Conservation (phyloP, 2,888 invertebrate genomes). For the Drosophila macrothrix region DNA sequence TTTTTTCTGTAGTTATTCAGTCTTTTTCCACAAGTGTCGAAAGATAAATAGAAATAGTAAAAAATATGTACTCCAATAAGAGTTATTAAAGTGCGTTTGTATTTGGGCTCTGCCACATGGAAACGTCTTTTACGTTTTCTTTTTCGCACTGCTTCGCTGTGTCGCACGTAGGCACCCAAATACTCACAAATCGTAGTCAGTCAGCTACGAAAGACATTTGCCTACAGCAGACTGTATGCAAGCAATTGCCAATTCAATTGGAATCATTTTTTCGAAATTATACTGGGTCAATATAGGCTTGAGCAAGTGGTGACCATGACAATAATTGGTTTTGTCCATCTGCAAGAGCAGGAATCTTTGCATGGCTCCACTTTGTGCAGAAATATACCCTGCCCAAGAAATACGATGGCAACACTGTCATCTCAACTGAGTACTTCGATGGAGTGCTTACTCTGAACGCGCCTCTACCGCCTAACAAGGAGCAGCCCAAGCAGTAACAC, state of each 20-base stretch:
- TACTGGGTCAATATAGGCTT: not conserved
- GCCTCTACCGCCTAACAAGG: not conserved
- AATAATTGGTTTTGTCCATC: not conserved
- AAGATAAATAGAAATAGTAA: not conserved
- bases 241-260: not conserved
- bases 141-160: not conserved
- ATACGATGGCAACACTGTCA: not conserved
- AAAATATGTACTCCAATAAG: not conserved
- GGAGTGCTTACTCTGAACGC: not conserved
- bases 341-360: not conserved
- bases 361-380: not conserved
- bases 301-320: not conserved
- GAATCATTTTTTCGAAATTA: not conserved
- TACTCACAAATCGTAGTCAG: not conserved
- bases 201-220: not conserved
- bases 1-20: not conserved
- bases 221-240: not conserved
- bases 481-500: not conserved
- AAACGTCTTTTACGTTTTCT: conserved; percentile 8
- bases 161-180: too few relatives aligned
- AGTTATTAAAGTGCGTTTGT: not conserved
- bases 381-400: not conserved
- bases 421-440: not conserved
- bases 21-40: not conserved
- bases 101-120: not conserved